Percentiles rank a stretch among this genome's conserved stretches.
Evolutionary conservation across 1,140 invertebrate genomes (phyloP).

Genomic region (Bombus confusus): DNA sequence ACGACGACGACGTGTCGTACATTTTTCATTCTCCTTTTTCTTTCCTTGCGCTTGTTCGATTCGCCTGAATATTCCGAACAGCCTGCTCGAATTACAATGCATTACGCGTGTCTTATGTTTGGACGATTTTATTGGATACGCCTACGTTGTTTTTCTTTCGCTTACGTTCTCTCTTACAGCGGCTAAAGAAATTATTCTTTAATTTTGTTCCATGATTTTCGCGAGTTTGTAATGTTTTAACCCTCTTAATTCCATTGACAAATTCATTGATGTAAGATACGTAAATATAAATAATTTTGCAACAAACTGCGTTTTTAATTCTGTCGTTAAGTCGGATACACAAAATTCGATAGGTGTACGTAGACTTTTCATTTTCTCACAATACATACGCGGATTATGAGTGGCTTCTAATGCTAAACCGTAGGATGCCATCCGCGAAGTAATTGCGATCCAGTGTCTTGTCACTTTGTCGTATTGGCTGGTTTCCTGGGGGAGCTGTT

Average conservation of each 20-base stretch:
- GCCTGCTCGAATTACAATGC: slow-evolving; percentile 19
- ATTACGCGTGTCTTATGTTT: not conserved
- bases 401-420: slow-evolving; percentile 74
- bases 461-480: slow-evolving; percentile 89
- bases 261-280: too few relatives aligned
- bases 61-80: slow-evolving; percentile 19
- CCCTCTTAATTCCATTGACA: too few relatives aligned
- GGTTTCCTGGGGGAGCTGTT: slow-evolving; percentile 91
- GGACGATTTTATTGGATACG: not conserved
- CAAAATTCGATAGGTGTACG: too few relatives aligned
- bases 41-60: not conserved
- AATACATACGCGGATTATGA: slow-evolving; percentile 69
- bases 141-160: not conserved
- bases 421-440: slow-evolving; percentile 77
- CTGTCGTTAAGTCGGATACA: too few relatives aligned
- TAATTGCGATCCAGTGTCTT: slow-evolving; percentile 88
- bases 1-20: not conserved
- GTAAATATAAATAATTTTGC: too few relatives aligned
- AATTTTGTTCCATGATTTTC: too few relatives aligned
- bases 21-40: slow-evolving; percentile 10
- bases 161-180: too few relatives aligned
- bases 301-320: too few relatives aligned
- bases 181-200: too few relatives aligned
- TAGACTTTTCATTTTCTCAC: not conserved
- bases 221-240: too few relatives aligned